Evolutionary conservation across 2,888 invertebrate genomes (phyloP).

Genomic region (Archips xylosteana): DNA sequence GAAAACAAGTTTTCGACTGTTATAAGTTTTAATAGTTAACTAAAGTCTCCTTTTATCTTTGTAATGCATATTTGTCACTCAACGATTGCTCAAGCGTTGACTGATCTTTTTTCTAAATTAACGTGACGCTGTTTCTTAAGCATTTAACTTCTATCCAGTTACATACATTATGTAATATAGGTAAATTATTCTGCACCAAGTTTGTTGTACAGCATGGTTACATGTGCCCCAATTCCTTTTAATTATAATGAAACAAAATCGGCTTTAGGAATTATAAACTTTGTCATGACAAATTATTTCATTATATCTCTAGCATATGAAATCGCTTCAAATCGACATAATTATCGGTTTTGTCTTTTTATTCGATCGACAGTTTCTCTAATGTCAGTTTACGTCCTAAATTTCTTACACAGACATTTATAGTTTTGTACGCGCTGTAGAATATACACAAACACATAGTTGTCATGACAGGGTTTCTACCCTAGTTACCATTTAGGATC

Average conservation of each 20-base stretch:
- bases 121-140: constrained; percentile 49
- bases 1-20: constrained; percentile 42
- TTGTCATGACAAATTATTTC: constrained; percentile 33
- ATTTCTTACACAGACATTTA: constrained; percentile 1
- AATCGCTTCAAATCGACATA: background rate
- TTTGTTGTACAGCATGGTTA: constrained; percentile 62
- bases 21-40: constrained; percentile 46
- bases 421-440: background rate
- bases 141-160: constrained; percentile 51
- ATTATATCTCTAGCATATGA: background rate
- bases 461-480: constrained; percentile 32
- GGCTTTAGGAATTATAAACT: constrained; percentile 15
- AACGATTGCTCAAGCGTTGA: constrained; percentile 79
- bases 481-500: constrained; percentile 16
- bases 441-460: constrained; percentile 5
- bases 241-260: constrained; percentile 45
- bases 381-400: background rate
- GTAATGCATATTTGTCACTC: constrained; percentile 55
- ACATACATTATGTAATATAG: constrained; percentile 33
- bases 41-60: constrained; percentile 38
- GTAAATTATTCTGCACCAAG: constrained; percentile 50
- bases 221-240: constrained; percentile 69
- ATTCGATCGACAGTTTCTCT: background rate
- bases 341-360: constrained; percentile 31
- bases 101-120: constrained; percentile 60